These are phyloP conservation scores for Tupiocoris notatus DNA, from an alignment of 2,888 invertebrate species.

Conservation along the genomic window DNA sequence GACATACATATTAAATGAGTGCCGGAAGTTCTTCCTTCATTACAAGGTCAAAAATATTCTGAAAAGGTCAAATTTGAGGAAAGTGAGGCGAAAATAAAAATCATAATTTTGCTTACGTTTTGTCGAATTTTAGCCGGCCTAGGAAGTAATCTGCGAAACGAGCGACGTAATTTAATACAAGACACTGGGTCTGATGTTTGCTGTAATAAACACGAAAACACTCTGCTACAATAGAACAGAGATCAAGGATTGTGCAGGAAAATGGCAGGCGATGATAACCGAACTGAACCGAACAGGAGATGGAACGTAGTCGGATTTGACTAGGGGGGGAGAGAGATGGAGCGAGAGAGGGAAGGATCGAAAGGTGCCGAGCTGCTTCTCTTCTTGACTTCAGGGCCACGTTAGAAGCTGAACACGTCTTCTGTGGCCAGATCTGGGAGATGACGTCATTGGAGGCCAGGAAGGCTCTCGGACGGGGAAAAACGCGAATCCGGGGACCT, in stretches of 20 bases:
- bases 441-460: conserved; percentile 19
- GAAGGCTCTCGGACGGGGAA: neutral
- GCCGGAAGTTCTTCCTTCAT: too few species aligned
- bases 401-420: neutral
- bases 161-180: neutral
- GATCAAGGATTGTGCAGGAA: neutral
- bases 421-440: neutral
- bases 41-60: too few species aligned
- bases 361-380: neutral
- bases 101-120: too few species aligned
- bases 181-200: neutral
- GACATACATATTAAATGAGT: too few species aligned
- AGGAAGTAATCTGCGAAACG: neutral
- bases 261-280: neutral
- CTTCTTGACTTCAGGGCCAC: conserved; percentile 27
- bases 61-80: too few species aligned
- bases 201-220: neutral
- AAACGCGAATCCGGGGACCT: neutral
- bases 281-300: neutral
- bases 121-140: too few species aligned
- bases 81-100: too few species aligned
- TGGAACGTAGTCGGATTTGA: too few species aligned
- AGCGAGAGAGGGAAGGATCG: neutral
- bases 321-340: neutral
- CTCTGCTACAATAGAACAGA: too few species aligned